Evolutionary conservation across 2,888 invertebrate genomes (phyloP), one percentile per base, ranked within the genome.

Genomic region (Trachelus stipa): DNA sequence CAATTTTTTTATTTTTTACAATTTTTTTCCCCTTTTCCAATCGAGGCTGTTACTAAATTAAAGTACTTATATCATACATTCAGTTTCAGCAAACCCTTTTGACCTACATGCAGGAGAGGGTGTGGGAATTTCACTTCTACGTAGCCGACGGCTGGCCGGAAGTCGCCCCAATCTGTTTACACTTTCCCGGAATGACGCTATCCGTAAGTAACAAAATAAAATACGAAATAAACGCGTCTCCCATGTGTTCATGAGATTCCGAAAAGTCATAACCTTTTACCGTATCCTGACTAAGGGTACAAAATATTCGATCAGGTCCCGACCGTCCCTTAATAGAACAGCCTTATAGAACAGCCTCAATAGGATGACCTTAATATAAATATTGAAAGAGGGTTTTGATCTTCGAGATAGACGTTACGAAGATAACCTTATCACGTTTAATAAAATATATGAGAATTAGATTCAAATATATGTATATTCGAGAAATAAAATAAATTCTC

Each of bases 111-210:
- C 95, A 95, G 93, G 96, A 97, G 93, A 95, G 95, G 90, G 96
- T 97, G 92, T 97, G 97, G 97, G 95, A 97, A 92, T 97, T 97
- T 93, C 94, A 96, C 93, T 97, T 97, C 94, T 97, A 97, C 95
- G 96, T 97, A 91, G 95, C 96, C 89, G 96, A 97, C 92, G 95
- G 94, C 92, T 97, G 97, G 97, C 97, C 97, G 78, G 96, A 96
- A 87, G 87, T 89, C 76, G 95, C 96, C 87, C 95, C 96, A 86
- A 95, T 97, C 90, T 95, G 96, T 90, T 93, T 97, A 88, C 97
- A 97, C 92, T 97, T 97, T 92, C 97, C 97, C 83, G 97, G 97
- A 90, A 96, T 97, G 94, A 97, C 97, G 83, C 94, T 95, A 91
- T 95, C 97, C 93, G 97, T 97, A 93, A 94, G 94, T 92, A 81